Evolutionary conservation across 2,888 invertebrate genomes (phyloP), one percentile per base, ranked within the genome.

Genomic region (Branchipolynoe longqiensis): DNA sequence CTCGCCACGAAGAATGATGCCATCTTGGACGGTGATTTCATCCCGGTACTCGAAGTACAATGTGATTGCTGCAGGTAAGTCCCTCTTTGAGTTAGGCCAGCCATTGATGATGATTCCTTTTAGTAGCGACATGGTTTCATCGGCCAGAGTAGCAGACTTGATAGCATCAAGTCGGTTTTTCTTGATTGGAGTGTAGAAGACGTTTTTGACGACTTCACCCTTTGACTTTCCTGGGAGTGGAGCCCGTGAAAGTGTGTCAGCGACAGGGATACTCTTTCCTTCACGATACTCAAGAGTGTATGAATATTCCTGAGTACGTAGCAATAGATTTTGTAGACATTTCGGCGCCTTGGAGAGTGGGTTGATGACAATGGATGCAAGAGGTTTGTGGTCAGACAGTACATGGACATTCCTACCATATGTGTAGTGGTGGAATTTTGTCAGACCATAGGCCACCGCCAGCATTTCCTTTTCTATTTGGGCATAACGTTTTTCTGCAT

Each of bases 321-420:
- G 56, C 28, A 73, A 48, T 59, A 85, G 85, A 38, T 78, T 48
- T 64, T 87, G 87, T 25, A 87, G 82, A 2, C 91, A 86, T 41
- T 88, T 90, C 0, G 90, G 88, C 36, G 89, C 87, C 6, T 85
- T 82, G 0, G 89, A 88, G 25, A 93, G 82, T 25, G 87, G 84
- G 82, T 89, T 88, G 90, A 90, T 89, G 81, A 93, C 91, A 41
- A 94, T 92, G 6, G 88, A 73, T 41, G 91, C 92, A 0, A 94
- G 87, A 0, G 94, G 94, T 86, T 93, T 91, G 87, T 94, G 93
- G 86, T 94, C 93, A 0, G 92, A 93, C 12, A 90, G 56, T 8
- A 94, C 88, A 2, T 90, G 92, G 28, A 89, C 86, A 28, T 91
- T 48, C 33, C 83, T 2, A 1, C 93, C 94, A 85, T 89, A 92